phyloP scores from a whole-genome alignment of 2,797 vertebrate species.

The Heteromormyrus szaboi region DNA sequence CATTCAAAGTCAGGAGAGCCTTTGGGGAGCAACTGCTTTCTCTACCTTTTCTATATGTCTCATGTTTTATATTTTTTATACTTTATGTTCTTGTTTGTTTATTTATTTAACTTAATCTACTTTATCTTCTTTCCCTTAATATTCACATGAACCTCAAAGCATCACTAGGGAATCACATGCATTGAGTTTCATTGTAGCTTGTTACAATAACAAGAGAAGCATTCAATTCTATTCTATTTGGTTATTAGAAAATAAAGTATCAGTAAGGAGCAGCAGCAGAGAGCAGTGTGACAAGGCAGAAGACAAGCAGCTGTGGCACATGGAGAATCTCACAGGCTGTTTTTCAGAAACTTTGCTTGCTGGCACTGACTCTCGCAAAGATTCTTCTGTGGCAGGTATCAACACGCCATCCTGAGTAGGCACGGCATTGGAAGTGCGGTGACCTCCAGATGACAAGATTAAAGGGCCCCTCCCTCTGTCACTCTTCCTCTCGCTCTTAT shows the following conservation, averaged over 20 bases:
- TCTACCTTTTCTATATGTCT: background rate
- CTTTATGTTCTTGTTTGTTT: background rate
- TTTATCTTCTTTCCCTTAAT: background rate
- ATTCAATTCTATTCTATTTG: background rate
- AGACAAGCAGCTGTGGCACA: background rate
- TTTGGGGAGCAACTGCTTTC: background rate
- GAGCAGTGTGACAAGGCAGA: background rate
- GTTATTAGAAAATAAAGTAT: background rate
- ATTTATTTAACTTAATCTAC: background rate
- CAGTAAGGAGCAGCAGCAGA: background rate
- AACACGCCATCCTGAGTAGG: background rate
- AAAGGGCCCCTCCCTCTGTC: background rate
- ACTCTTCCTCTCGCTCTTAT: background rate
- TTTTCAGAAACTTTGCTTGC: background rate
- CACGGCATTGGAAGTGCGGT: background rate
- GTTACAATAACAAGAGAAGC: background rate
- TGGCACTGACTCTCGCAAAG: background rate
- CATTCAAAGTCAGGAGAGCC: background rate
- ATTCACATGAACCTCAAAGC: background rate
- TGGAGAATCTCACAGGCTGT: background rate
- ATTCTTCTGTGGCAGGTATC: background rate
- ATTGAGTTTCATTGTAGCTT: background rate
- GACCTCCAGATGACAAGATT: background rate
- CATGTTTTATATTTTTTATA: background rate
- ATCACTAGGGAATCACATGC: background rate